Percentiles rank a stretch among this genome's conserved stretches.
Conservation (phyloP, 2,113 vertebrate species). For the Ancistrus triradiatus region DNA sequence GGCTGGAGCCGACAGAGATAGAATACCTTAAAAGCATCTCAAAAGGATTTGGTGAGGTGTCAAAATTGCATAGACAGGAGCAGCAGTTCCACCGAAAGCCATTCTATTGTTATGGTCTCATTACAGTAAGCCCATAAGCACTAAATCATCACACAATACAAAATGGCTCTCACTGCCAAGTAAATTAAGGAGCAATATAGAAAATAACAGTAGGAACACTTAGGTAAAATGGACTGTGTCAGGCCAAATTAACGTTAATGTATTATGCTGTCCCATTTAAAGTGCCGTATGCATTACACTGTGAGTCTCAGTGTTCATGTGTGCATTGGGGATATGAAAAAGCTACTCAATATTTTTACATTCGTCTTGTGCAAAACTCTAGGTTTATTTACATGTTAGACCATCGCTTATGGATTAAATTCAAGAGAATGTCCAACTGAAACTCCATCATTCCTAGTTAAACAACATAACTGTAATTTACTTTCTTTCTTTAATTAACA, state of each 20-base stretch:
- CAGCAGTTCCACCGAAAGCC: conserved; percentile 21
- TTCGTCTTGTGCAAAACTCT: too few relatives aligned
- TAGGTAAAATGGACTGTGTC: conserved; percentile 33
- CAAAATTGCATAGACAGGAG: conserved; percentile 4
- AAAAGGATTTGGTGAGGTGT: conserved; percentile 22
- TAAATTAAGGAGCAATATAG: conserved; percentile 45
- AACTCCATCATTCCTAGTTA: too few relatives aligned
- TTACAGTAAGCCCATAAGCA: conserved; percentile 45
- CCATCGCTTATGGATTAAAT: too few relatives aligned
- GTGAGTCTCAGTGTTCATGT: too few relatives aligned
- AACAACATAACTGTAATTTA: too few relatives aligned
- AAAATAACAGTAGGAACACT: conserved; percentile 14
- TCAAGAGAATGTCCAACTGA: too few relatives aligned
- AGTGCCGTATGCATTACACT: not conserved
- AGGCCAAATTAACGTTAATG: conserved; percentile 35
- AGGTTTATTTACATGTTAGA: too few relatives aligned
- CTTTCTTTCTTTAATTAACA: too few relatives aligned
- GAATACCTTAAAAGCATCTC: conserved; percentile 35
- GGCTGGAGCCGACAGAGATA: conserved; percentile 3
- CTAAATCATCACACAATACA: conserved; percentile 55
- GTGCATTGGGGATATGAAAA: too few relatives aligned
- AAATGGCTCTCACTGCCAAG: conserved; percentile 30
- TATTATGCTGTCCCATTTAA: conserved; percentile 40
- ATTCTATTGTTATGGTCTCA: conserved; percentile 46
- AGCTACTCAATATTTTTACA: too few relatives aligned